Evolutionary conservation across 1,140 invertebrate genomes (phyloP).

Genomic region (Hydropsyche tenuis): DNA sequence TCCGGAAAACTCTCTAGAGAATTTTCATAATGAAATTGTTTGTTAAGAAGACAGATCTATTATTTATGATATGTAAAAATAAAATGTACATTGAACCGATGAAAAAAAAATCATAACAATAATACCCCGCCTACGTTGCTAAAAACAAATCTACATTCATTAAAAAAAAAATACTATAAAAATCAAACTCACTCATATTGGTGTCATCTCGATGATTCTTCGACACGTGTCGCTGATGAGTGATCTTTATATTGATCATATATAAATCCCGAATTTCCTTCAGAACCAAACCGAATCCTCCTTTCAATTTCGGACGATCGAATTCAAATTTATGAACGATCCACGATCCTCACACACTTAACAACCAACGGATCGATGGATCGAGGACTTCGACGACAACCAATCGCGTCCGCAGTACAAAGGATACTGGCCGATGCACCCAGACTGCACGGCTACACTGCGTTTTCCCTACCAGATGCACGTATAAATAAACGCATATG

Average conservation of each 20-base stretch:
- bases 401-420: conserved; percentile 6
- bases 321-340: too few relatives aligned
- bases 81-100: too few relatives aligned
- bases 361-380: not conserved
- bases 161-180: too few relatives aligned
- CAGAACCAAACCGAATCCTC: too few relatives aligned
- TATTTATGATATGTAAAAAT: too few relatives aligned
- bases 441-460: conserved; percentile 32
- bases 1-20: too few relatives aligned
- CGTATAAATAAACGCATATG: not conserved
- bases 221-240: conserved; percentile 17
- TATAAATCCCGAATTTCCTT: not conserved
- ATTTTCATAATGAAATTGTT: not conserved
- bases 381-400: not conserved
- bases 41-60: too few relatives aligned
- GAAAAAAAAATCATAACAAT: too few relatives aligned
- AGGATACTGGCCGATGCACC: conserved; percentile 22
- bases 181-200: conserved; percentile 26
- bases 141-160: too few relatives aligned
- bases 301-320: too few relatives aligned
- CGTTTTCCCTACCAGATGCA: conserved; percentile 4
- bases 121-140: too few relatives aligned
- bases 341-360: not conserved
- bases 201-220: conserved; percentile 28
- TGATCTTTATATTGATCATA: conserved; percentile 36